Evolutionary conservation across 2,888 invertebrate species (phyloP).

Genomic region (Drosophila picticornis): DNA sequence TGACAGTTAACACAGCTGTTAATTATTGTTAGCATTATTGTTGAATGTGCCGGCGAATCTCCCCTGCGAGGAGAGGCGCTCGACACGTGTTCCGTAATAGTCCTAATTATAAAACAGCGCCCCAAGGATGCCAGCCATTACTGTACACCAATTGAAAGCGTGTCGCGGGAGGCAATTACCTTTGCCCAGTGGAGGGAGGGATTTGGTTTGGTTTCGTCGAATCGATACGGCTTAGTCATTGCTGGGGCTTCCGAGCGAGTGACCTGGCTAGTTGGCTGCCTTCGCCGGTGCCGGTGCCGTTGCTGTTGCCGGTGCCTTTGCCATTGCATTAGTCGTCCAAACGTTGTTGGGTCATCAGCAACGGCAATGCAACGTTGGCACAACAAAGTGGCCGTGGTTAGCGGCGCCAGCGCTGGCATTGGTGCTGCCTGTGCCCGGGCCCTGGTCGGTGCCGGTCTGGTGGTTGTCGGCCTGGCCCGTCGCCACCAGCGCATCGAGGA

Average conservation of each 20-base stretch:
- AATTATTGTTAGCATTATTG: neutral
- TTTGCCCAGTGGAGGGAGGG: neutral
- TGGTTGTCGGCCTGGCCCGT: constrained; percentile 87
- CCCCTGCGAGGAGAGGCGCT: neutral
- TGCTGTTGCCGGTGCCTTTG: neutral
- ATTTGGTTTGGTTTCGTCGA: neutral
- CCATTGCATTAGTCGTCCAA: constrained; percentile 22
- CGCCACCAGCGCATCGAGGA: constrained; percentile 84
- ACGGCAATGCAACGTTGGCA: constrained; percentile 87
- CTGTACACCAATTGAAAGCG: neutral
- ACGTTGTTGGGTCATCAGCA: constrained; percentile 11
- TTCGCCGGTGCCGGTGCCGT: neutral
- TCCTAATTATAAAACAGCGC: neutral
- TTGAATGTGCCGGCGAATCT: neutral
- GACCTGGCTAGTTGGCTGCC: neutral
- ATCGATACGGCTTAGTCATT: constrained; percentile 38
- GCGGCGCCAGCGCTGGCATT: constrained; percentile 88
- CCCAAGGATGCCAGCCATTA: neutral
- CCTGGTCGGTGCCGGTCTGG: constrained; percentile 86
- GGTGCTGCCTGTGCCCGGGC: constrained; percentile 86
- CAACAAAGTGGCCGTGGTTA: constrained; percentile 88
- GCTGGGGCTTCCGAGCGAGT: constrained; percentile 5
- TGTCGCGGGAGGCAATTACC: constrained; percentile 15
- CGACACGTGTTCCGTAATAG: constrained; percentile 4
- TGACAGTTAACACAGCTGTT: neutral